phyloP scores from a whole-genome alignment of 1,140 invertebrate species.

The Macrocentrus cingulum region DNA sequence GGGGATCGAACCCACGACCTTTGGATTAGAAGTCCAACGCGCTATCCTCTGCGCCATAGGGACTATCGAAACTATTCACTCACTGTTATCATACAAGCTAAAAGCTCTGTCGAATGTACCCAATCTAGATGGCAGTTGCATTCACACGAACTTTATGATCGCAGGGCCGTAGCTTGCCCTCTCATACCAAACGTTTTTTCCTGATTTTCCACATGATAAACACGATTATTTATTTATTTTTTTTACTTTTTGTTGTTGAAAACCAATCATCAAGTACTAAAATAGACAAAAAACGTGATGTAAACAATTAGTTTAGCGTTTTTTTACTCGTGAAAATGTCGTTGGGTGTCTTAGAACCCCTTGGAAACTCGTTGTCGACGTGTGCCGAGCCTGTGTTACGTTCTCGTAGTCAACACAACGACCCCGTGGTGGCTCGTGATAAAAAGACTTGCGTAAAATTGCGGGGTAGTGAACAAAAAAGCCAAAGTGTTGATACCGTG shows the following conservation, averaged over 20 bases:
- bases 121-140: background rate
- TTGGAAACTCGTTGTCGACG: slow-evolving; percentile 1
- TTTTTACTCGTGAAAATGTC: background rate
- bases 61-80: slow-evolving; percentile 42
- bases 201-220: too few relatives aligned
- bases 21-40: slow-evolving; percentile 70
- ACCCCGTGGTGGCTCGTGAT: slow-evolving; percentile 8
- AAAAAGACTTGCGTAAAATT: background rate
- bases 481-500: background rate
- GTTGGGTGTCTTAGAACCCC: background rate
- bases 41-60: slow-evolving; percentile 69
- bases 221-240: too few relatives aligned
- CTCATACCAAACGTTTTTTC: too few relatives aligned
- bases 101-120: too few relatives aligned
- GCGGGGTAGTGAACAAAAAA: background rate
- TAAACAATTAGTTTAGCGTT: too few relatives aligned
- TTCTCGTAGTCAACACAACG: slow-evolving; percentile 36
- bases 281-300: too few relatives aligned
- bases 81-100: slow-evolving; percentile 9
- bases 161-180: background rate
- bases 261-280: too few relatives aligned
- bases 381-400: slow-evolving; percentile 32
- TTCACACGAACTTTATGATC: background rate
- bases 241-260: too few relatives aligned
- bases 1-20: slow-evolving; percentile 70